Conservation (phyloP, 2,797 vertebrate species). For the Propithecus deckenii region DNA sequence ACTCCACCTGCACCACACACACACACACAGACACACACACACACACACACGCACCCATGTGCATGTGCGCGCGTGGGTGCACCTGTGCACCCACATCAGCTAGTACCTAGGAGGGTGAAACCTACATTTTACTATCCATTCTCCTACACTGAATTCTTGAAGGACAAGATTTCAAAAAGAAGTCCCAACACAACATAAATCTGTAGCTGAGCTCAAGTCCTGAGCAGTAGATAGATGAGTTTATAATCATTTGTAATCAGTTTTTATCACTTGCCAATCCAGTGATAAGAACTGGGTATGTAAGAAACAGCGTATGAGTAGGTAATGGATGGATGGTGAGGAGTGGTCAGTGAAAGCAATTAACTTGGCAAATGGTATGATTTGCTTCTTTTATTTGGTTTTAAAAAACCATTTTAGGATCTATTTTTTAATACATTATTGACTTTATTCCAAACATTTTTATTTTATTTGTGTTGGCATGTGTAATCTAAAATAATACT, state of each 20-base stretch:
- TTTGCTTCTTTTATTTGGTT: constrained; percentile 13
- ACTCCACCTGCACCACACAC: neutral
- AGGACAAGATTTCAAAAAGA: neutral
- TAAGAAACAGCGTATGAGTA: neutral
- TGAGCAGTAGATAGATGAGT: neutral
- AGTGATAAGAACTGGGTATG: neutral
- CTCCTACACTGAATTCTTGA: neutral
- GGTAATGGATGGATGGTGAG: neutral
- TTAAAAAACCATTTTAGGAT: neutral
- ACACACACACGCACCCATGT: neutral
- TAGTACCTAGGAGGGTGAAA: neutral
- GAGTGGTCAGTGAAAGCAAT: neutral
- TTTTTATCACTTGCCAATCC: neutral
- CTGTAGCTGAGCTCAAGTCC: neutral
- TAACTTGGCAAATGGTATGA: neutral
- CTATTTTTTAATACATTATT: constrained; percentile 22
- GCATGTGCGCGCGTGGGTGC: no score
- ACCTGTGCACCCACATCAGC: accelerated
- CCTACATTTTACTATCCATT: neutral
- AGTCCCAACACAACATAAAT: neutral
- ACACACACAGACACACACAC: neutral
- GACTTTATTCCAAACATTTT: neutral
- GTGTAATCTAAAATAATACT: constrained; percentile 13
- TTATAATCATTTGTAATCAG: neutral
- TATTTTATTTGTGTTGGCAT: neutral